Conservation (phyloP, 2,113 vertebrate genomes). For the Indicator indicator region DNA sequence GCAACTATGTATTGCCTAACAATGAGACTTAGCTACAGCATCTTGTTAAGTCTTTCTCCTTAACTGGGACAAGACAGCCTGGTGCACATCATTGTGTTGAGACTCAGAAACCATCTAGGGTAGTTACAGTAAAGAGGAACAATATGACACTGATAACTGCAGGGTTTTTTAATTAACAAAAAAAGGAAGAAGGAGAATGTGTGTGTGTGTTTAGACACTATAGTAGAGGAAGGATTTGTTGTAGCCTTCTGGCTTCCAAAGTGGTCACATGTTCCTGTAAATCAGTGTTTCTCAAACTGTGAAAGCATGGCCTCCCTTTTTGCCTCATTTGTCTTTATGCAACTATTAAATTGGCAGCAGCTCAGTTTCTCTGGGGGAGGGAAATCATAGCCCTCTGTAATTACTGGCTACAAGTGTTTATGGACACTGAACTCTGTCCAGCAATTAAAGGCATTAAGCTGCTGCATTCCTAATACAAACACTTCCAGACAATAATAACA, state of each 20-base stretch:
- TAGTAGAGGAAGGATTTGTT: constrained; percentile 11
- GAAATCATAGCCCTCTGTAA: neutral
- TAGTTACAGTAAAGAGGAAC: constrained; percentile 48
- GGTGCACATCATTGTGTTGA: neutral
- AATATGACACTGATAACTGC: constrained; percentile 42
- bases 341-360: neutral
- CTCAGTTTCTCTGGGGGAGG: neutral
- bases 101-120: constrained; percentile 17
- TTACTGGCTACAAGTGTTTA: neutral
- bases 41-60: constrained; percentile 10
- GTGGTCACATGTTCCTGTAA: constrained; percentile 44
- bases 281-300: neutral
- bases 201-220: neutral
- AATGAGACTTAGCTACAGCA: constrained; percentile 23
- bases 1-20: constrained; percentile 31
- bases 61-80: constrained; percentile 36
- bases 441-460: constrained; percentile 25
- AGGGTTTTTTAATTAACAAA: constrained; percentile 50
- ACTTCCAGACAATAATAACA: constrained; percentile 2
- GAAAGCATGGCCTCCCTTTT: neutral
- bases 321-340: neutral
- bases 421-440: neutral
- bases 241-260: constrained; percentile 38
- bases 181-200: neutral
- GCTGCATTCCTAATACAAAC: neutral